These are phyloP conservation scores for Pherbina coryleti DNA, from an alignment of 2,888 invertebrate species.

Conservation along the genomic window DNA sequence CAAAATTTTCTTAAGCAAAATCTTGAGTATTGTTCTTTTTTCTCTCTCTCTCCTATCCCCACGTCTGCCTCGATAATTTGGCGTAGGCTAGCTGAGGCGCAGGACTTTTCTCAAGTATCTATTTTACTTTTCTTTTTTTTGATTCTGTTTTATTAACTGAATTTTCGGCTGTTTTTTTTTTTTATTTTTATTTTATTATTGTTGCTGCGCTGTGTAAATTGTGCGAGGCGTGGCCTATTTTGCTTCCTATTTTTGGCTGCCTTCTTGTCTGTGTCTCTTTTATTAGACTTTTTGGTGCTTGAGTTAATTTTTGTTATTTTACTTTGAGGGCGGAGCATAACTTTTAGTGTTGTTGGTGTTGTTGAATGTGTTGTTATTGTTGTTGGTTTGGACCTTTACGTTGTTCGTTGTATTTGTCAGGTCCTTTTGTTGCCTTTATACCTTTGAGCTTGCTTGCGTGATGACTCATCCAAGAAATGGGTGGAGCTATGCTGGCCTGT, in stretches of 20 bases:
- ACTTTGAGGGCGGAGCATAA: constrained; percentile 52
- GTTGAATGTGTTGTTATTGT: constrained; percentile 17
- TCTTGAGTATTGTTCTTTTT: constrained; percentile 12
- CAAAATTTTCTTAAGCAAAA: constrained; percentile 42
- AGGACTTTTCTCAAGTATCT: constrained; percentile 29
- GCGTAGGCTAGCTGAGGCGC: constrained; percentile 31
- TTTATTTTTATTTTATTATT: not conserved
- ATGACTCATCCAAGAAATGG: constrained; percentile 30
- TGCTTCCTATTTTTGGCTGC: constrained; percentile 8
- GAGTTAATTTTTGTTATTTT: constrained; percentile 47
- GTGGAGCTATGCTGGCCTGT: constrained; percentile 11
- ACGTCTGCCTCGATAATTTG: not conserved
- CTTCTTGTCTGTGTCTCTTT: constrained; percentile 3
- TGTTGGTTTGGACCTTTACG: not conserved
- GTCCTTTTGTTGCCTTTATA: constrained; percentile 16
- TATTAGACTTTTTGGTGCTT: constrained; percentile 43
- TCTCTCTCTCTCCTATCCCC: not conserved
- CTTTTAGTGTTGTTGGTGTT: constrained; percentile 21
- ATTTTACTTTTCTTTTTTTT: not conserved
- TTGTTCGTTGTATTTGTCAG: constrained; percentile 3
- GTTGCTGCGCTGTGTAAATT: constrained; percentile 12
- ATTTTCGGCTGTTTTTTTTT: constrained; percentile 2
- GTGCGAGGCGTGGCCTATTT: constrained; percentile 35
- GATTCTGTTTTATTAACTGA: not conserved
- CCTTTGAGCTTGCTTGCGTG: constrained; percentile 14